phyloP scores from a whole-genome alignment of 2,113 vertebrate genomes.

The Benitochromis conjunctus region DNA sequence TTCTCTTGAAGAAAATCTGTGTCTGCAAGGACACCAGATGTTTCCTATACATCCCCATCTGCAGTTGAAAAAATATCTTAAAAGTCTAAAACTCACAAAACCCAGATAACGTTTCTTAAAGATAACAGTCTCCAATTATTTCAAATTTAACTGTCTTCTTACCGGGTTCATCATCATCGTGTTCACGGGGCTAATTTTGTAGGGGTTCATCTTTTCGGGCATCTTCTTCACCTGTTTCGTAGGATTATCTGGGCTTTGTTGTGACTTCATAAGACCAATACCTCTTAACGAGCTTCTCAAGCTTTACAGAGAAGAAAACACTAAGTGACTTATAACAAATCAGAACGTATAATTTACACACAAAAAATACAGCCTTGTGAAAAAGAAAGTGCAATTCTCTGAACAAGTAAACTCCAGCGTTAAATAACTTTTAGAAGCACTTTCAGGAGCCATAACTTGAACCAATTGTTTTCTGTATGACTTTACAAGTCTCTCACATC shows the following conservation, averaged over 20 bases:
- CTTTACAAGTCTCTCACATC: background rate
- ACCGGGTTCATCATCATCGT: slow-evolving; percentile 83
- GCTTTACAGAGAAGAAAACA: background rate
- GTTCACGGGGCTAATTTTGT: slow-evolving; percentile 78
- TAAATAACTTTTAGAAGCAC: background rate
- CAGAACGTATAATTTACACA: background rate
- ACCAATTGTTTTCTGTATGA: background rate
- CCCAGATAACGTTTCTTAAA: background rate
- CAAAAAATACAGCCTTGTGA: background rate
- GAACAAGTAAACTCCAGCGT: background rate
- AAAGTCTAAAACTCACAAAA: background rate
- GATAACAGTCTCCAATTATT: background rate
- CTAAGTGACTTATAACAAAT: background rate
- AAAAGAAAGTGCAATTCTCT: accelerated
- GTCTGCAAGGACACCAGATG: slow-evolving; percentile 77
- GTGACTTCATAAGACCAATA: slow-evolving; percentile 71
- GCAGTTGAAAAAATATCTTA: background rate
- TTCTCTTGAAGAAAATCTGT: slow-evolving; percentile 79
- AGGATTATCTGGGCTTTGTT: slow-evolving; percentile 33
- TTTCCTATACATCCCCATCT: slow-evolving; percentile 83
- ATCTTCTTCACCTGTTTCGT: background rate
- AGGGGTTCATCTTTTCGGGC: slow-evolving; percentile 74
- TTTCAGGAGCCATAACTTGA: background rate
- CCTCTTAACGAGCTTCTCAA: slow-evolving; percentile 71
- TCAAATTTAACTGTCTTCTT: background rate